Base-by-base conservation (phyloP, 2,113 vertebrate species). In the Amphilophus citrinellus region DNA sequence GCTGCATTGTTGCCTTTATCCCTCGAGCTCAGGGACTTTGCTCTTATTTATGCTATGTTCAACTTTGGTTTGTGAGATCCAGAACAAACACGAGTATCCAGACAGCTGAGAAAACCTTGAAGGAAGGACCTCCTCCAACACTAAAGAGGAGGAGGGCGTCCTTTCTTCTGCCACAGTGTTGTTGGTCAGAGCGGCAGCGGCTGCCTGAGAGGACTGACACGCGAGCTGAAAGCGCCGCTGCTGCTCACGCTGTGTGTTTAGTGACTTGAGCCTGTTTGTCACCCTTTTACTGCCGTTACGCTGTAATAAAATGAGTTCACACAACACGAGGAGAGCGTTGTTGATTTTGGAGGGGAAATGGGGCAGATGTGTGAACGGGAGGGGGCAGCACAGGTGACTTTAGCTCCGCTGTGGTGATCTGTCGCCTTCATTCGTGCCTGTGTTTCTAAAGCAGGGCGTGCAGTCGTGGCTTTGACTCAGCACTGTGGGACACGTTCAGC, bases 251-350 rank as follows among this genome's bases (percentile, higher is more conserved):
- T 82, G 75, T 65, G 75, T 61, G 63, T 86, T 76, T 68, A 79
- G 30, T 84, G 66, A 50, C 56, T 80, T 58, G 61, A 65, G 66
- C 66, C 78, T 83, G 50, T 83, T 1, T 84, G 77, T 82, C 27
- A 60, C 68, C 53, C 68, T 73, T 73, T 76, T 22, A 24, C 80
- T 86, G 79, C 42, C 5, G 50, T 86, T 89, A 85, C 57, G 76
- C 17, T 85, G 82, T 88, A 92, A 92, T 93, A 91, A 93, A 91
- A 61, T 61, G 8, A 77, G 79, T 83, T 17, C 68, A 68, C 42
- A 80, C 59, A 89, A 62, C 30, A 65, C 10, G 61, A 80, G 30
- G 66, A 65, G 61, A 50, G 9, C 57, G 82, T 32, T 60, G 22
- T 39, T 80, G 58, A 84, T 84, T 68, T 82, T n/a, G 22, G 39